These are phyloP conservation scores for Cinclus mexicanus DNA, from an alignment of 2,113 vertebrate genomes.

Conservation along the genomic window DNA sequence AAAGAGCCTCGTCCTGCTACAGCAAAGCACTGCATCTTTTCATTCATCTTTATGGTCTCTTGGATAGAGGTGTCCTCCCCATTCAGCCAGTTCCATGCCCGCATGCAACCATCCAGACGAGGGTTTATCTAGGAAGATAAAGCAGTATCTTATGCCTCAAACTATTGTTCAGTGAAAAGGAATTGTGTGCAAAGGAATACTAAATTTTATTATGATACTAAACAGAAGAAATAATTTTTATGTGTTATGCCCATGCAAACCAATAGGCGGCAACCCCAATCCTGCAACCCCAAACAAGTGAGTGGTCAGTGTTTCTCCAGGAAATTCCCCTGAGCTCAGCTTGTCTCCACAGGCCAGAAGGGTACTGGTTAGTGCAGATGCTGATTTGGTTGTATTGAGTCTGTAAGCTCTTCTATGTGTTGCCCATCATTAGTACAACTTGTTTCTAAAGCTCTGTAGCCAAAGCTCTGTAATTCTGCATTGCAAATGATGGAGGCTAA, in stretches of 20 bases:
- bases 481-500: neutral
- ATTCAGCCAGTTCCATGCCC: conserved; percentile 91
- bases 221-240: neutral
- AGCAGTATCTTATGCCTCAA: neutral
- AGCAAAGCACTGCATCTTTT: conserved; percentile 93
- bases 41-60: conserved; percentile 83
- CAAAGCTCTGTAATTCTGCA: neutral
- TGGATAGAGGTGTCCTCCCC: conserved; percentile 89
- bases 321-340: neutral
- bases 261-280: neutral
- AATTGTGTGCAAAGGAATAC: neutral
- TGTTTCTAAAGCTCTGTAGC: neutral
- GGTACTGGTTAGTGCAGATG: neutral
- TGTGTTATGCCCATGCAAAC: neutral
- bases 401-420: neutral
- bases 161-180: neutral
- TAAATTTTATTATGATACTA: neutral
- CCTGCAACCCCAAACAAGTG: neutral
- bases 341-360: neutral
- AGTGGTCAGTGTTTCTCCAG: neutral
- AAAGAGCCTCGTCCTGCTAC: conserved; percentile 83
- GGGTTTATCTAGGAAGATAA: conserved; percentile 86
- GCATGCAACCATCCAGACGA: conserved; percentile 91
- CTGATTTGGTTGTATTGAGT: neutral
- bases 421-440: neutral